phyloP scores from a whole-genome alignment of 2,888 invertebrate species.

The Drosophila neotestacea region DNA sequence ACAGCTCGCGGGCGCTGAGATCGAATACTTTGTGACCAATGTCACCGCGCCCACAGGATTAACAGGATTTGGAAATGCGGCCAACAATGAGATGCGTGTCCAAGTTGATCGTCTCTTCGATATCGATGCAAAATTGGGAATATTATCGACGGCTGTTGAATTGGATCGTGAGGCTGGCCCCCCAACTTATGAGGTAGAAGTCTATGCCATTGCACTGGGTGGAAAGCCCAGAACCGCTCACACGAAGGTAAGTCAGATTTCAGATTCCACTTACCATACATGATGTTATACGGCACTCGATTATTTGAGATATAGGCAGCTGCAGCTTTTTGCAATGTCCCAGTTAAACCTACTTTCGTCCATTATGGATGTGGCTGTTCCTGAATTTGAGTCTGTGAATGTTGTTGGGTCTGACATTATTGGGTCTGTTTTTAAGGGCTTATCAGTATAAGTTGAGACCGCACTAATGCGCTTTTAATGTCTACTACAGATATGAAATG shows the following conservation, averaged over 20 bases:
- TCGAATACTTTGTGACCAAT: conserved; percentile 96
- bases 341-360: conserved; percentile 29
- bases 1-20: conserved; percentile 88
- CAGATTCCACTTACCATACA: background rate
- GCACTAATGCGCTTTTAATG: conserved; percentile 86
- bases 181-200: conserved; percentile 93
- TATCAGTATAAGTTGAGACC: conserved; percentile 76
- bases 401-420: conserved; percentile 34
- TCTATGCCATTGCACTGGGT: conserved; percentile 92
- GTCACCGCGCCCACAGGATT: conserved; percentile 86
- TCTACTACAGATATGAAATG: conserved; percentile 85
- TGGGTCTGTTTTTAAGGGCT: conserved; percentile 57
- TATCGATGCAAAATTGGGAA: conserved; percentile 94
- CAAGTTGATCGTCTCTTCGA: conserved; percentile 96
- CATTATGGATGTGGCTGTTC: conserved; percentile 2
- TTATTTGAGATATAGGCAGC: background rate
- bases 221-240: conserved; percentile 90
- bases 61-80: conserved; percentile 78
- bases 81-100: conserved; percentile 70
- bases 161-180: conserved; percentile 94
- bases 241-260: conserved; percentile 88
- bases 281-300: conserved; percentile 1
- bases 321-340: background rate
- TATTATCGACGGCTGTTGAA: conserved; percentile 93
- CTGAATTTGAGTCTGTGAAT: background rate